Base-by-base conservation (phyloP, 2,113 vertebrate species). In the Carassius auratus region DNA sequence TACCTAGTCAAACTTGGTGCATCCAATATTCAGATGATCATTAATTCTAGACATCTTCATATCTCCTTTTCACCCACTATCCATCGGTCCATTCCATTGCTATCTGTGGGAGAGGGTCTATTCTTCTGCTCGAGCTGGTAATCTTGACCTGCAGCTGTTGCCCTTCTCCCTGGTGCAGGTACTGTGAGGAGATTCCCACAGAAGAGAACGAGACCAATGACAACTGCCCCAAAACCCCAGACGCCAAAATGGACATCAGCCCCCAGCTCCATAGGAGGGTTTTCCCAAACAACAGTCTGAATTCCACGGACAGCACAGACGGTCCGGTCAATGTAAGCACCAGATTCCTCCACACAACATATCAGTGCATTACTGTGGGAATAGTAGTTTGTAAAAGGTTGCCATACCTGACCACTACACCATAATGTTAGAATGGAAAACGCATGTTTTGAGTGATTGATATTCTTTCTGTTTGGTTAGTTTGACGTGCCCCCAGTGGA, bases 171-270 rank as follows among this genome's bases (percentile, higher is more conserved):
- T 91, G 86, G 93, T 94, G 89, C 92, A 99, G 98, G 92, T 99
- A 98, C 93, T 98, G 97, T 3, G 98, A 99, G 87, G 98, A 99
- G 91, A 99, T 99, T 91, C 97, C 97, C 0, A 96, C 96, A 23
- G 98, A 99, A 87, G 97, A 99, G 88, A 98, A 96, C 0, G 98
- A 99, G 90, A 92, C 91, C 91, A 97, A 97, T 0, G 97, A 99
- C 91, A 97, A 95, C 92, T 96, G 97, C 62, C 96, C 96, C 2
- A 99, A 98, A 93, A 98, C 95, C 93, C 97, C 95, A 45, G 98
- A 99, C 83, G 96, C 95, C 91, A 99, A 97, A 91, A 93, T 95
- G 0, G 98, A 99, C 8, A 94, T 94, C 74, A 99, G 97, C 81
- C 97, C 45, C 94, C 95, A 92, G 93, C 83, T 21, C 38, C 97